phyloP scores from a whole-genome alignment of 2,888 invertebrate genomes.

The Cataglyphis cursor region DNA sequence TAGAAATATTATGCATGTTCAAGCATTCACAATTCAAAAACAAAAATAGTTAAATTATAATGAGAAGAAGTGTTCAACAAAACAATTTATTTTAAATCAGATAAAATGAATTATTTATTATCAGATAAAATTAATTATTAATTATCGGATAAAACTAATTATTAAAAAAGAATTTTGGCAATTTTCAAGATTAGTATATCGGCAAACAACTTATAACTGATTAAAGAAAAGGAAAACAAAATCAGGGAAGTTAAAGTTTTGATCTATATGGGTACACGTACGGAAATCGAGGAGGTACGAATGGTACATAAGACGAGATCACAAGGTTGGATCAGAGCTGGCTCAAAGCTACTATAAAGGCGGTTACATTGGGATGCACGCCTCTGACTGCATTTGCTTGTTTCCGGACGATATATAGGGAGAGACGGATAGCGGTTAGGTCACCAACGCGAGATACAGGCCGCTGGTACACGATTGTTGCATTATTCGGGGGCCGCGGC shows the following conservation, averaged over 20 bases:
- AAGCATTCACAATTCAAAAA: not conserved
- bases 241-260: not conserved
- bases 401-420: conserved; percentile 69
- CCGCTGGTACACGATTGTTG: conserved; percentile 83
- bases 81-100: not conserved
- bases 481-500: conserved; percentile 84
- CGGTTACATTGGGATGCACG: conserved; percentile 74
- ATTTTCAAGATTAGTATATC: not conserved
- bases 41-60: not conserved
- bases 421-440: conserved; percentile 66
- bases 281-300: conserved; percentile 31
- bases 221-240: conserved; percentile 10
- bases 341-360: conserved; percentile 76
- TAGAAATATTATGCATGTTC: not conserved
- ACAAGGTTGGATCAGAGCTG: conserved; percentile 46
- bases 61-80: not conserved
- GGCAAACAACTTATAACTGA: not conserved
- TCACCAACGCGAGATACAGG: conserved; percentile 75
- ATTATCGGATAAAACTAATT: too few species aligned
- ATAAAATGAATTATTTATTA: not conserved
- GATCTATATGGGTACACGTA: conserved; percentile 13
- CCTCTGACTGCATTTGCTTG: conserved; percentile 71
- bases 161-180: not conserved
- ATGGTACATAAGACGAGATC: conserved; percentile 60
- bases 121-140: too few species aligned